phyloP scores from a whole-genome alignment of 2,888 invertebrate genomes.

The Agrochola litura region DNA sequence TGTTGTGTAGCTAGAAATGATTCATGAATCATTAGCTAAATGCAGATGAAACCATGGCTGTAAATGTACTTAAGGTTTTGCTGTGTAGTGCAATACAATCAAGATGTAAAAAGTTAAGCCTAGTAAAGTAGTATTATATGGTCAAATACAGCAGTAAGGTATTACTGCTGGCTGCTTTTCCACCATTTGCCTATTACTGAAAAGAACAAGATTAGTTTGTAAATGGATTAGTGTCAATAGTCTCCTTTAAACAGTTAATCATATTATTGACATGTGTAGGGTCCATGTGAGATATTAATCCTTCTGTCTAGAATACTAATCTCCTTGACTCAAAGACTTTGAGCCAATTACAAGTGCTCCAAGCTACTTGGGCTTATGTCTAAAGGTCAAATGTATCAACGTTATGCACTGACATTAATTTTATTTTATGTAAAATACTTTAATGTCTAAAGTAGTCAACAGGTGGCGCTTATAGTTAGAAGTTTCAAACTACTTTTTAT shows the following conservation, averaged over 20 bases:
- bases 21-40: not conserved
- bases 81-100: not conserved
- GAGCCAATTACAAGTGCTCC: constrained; percentile 49
- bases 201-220: constrained; percentile 29
- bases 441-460: not conserved
- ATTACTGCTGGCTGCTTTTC: not conserved
- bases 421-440: constrained; percentile 7
- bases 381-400: constrained; percentile 50
- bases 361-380: constrained; percentile 7
- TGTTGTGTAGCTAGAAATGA: not conserved
- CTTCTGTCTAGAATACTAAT: constrained; percentile 33
- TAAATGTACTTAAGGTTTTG: not conserved
- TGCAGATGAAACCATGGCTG: not conserved
- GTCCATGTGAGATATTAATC: constrained; percentile 48
- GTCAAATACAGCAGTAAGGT: too few species aligned
- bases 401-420: constrained; percentile 12
- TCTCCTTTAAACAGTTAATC: constrained; percentile 27
- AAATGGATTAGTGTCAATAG: constrained; percentile 33
- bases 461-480: constrained; percentile 31
- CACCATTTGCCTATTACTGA: not conserved
- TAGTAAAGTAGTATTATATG: not conserved
- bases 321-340: constrained; percentile 13
- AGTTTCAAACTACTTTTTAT: not conserved
- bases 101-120: not conserved
- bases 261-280: constrained; percentile 34